Conservation (phyloP, 2,888 invertebrate species). For the Drosophila colorata region DNA sequence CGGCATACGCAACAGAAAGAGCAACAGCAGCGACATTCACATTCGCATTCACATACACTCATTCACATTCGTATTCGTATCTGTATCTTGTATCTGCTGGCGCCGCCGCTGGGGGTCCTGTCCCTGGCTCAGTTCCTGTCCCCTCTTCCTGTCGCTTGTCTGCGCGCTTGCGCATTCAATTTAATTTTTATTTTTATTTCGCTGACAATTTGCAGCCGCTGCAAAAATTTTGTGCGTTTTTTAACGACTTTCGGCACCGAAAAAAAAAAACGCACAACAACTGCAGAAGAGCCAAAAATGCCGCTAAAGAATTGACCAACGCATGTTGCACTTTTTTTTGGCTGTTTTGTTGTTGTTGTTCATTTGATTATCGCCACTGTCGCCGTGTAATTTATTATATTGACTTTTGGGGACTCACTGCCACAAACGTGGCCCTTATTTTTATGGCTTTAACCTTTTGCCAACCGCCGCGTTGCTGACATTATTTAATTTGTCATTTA, state of each 20-base stretch:
- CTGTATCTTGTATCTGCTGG: slow-evolving; percentile 76
- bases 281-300: slow-evolving; percentile 31
- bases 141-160: slow-evolving; percentile 48
- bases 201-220: slow-evolving; percentile 78
- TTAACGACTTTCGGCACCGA: slow-evolving; percentile 64
- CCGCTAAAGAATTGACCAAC: slow-evolving; percentile 60
- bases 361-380: slow-evolving; percentile 81
- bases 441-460: slow-evolving; percentile 82
- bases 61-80: slow-evolving; percentile 64
- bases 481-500: slow-evolving; percentile 82
- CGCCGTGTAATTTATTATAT: slow-evolving; percentile 81
- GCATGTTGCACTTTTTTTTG: slow-evolving; percentile 72
- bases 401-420: slow-evolving; percentile 60
- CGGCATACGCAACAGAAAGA: slow-evolving; percentile 60
- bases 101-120: slow-evolving; percentile 81
- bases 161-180: slow-evolving; percentile 72
- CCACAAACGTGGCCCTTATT: slow-evolving; percentile 60
- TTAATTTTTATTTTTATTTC: slow-evolving; percentile 76
- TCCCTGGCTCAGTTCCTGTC: slow-evolving; percentile 29
- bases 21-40: slow-evolving; percentile 37
- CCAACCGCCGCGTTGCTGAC: slow-evolving; percentile 75
- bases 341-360: slow-evolving; percentile 53
- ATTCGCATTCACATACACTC: slow-evolving; percentile 42
- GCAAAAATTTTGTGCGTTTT: slow-evolving; percentile 67
- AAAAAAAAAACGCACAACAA: slow-evolving; percentile 8